Evolutionary conservation across 2,113 vertebrate genomes (phyloP), one percentile per base, ranked within the genome.

Genomic region (Sceloporus tristichus): DNA sequence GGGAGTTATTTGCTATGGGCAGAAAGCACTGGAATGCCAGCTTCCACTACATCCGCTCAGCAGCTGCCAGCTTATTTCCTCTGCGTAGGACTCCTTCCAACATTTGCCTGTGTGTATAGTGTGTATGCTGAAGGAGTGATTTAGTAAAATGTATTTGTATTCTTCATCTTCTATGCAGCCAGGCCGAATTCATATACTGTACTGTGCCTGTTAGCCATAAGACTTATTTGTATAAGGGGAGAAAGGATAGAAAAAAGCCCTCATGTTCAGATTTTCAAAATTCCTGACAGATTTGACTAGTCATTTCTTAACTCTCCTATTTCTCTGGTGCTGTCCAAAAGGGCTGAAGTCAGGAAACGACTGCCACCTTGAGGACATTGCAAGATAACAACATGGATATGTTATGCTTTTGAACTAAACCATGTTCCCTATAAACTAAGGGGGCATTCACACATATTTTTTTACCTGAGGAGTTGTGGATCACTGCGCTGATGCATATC

Each of bases 351-450:
- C 34, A 42, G 82, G 81, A 70, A 84, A 40, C n/a, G 29, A 81
- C 62, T 84, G 87, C 87, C 87, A 88, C 65, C 87, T 88, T 78
- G 73, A 88, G 87, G 87, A 70, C 80, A 70, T 23, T 38, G 23
- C n/a, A 78, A 21, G 81, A 62, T 77, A 84, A n/a, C 2, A 65
- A 29, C 48, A 29, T 77, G 23, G 62, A 70, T 56, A 4, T 76
- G 56, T 4, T 19, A 25, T 76, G 34, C 21, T 5, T 42, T 5
- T 56, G 59, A 53, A 9, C 79, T 13, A 34, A 82, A 70, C 29
- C 25, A 38, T 29, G 38, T 40, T 85, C 73, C 42, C 7, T 8
- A 5, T 3, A 6, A 71, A 54, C 18, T 9, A 6, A 40, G 48
- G 4, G 5, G 4, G 48, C 7, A 48, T 48, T 48, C 48, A 48